Percentiles rank a stretch among this genome's conserved stretches.
Conservation (phyloP, 2,113 vertebrate genomes). For the Pygoscelis adeliae region DNA sequence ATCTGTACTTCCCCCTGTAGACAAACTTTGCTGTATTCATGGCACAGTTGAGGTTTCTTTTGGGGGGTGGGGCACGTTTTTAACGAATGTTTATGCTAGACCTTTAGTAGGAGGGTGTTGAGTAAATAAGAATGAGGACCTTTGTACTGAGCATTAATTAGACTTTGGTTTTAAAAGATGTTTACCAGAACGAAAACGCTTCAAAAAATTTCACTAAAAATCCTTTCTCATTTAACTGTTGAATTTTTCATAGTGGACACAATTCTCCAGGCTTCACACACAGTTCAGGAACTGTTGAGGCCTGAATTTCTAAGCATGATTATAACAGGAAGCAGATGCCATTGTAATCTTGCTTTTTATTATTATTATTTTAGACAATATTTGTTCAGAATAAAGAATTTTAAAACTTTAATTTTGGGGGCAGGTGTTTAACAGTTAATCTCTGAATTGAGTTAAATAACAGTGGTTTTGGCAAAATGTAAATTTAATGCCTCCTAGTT, state of each 20-base stretch:
- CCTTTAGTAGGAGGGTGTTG: background rate
- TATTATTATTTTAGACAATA: background rate
- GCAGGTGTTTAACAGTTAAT: background rate
- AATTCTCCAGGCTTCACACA: background rate
- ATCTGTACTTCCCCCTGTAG: background rate
- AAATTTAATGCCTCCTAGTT: background rate
- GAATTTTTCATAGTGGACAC: background rate
- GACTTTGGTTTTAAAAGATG: background rate
- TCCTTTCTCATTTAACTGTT: background rate
- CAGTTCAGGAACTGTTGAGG: background rate
- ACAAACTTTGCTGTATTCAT: background rate
- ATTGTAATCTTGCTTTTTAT: background rate
- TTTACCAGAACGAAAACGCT: background rate
- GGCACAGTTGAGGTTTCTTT: background rate
- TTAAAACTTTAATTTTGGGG: background rate
- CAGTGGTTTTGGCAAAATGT: background rate
- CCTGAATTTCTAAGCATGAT: background rate
- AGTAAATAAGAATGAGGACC: background rate
- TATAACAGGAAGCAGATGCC: background rate
- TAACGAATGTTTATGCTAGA: background rate
- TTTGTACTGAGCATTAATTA: background rate
- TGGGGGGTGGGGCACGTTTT: background rate
- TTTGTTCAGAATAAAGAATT: background rate
- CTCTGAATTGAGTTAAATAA: background rate
- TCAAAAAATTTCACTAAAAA: background rate